Evolutionary conservation across 2,797 vertebrate species (phyloP).

Genomic region (Streptopelia turtur): DNA sequence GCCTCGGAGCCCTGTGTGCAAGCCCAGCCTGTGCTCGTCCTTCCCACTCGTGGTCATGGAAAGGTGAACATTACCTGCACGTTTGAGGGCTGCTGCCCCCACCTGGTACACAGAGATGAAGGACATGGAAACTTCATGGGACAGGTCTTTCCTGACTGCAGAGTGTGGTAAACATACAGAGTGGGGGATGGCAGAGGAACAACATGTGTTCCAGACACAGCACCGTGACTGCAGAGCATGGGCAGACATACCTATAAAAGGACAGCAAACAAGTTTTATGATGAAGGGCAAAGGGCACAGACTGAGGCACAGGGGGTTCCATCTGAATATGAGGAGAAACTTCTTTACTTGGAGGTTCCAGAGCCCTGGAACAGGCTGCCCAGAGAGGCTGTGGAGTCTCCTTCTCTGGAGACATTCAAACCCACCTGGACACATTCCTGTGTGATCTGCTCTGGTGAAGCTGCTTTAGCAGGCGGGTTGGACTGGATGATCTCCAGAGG

Average conservation of each 20-base stretch:
- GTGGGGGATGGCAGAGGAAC: neutral
- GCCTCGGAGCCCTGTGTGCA: accelerated
- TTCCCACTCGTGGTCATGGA: neutral
- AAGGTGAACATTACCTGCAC: neutral
- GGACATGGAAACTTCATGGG: accelerated
- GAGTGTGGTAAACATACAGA: neutral
- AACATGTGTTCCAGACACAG: neutral
- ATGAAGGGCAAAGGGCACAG: no score
- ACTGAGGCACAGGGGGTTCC: no score
- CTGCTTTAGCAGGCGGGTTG: no score
- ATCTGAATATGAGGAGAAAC: no score
- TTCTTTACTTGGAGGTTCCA: no score
- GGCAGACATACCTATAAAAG: neutral
- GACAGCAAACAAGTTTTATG: neutral
- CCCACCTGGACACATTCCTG: no score
- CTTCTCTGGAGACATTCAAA: no score
- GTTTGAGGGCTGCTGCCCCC: slow-evolving; percentile 14
- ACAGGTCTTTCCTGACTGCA: neutral
- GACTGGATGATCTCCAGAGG: no score
- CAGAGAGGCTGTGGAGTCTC: no score
- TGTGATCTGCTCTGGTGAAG: no score
- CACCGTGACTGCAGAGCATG: neutral
- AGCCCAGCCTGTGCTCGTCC: neutral
- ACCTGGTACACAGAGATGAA: neutral
- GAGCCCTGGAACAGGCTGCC: no score